Evolutionary conservation across 2,113 vertebrate genomes (phyloP).

Genomic region (Antechinus stuartii): DNA sequence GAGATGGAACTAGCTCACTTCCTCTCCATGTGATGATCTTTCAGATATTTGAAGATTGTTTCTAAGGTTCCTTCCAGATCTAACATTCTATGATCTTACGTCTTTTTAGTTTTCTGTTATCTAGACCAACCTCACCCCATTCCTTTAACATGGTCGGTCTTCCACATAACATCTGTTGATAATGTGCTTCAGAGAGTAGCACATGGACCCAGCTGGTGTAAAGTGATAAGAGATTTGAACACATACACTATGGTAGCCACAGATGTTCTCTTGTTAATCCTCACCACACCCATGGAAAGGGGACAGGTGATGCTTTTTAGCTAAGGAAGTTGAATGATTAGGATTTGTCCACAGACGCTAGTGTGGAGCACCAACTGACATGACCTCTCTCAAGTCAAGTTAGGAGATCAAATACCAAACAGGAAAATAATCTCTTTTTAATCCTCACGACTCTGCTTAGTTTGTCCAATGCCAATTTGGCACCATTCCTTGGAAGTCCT

Average conservation of each 20-base stretch:
- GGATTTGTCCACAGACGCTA: background rate
- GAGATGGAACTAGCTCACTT: background rate
- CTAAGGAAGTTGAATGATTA: background rate
- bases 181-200: constrained; percentile 20
- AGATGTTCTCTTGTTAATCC: background rate
- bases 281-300: background rate
- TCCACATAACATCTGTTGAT: background rate
- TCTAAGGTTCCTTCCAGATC: background rate
- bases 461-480: background rate
- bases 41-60: background rate
- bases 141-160: background rate
- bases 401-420: background rate
- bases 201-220: background rate
- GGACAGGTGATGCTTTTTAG: background rate
- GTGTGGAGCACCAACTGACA: background rate
- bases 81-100: background rate
- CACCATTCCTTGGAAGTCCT: background rate
- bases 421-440: background rate
- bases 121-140: background rate
- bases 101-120: background rate
- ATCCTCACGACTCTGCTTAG: background rate
- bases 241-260: background rate
- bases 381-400: background rate
- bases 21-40: accelerated
- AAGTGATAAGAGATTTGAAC: constrained; percentile 34